Evolutionary conservation across 2,888 invertebrate genomes (phyloP), one percentile per base, ranked within the genome.

Genomic region (Acanthosepion pharaonis): DNA sequence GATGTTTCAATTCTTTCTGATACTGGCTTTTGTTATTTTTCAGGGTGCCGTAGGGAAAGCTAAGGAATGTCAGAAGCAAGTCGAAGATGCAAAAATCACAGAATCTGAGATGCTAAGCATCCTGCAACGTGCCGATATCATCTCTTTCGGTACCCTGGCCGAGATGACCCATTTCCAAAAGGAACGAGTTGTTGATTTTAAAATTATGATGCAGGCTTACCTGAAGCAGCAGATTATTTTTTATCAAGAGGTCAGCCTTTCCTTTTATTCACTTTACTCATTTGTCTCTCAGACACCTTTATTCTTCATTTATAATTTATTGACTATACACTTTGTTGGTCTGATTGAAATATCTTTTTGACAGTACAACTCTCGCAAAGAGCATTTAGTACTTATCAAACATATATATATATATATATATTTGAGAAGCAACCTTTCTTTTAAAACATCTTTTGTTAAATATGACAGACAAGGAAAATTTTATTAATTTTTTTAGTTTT

Each of bases 131-230:
- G 98, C 99, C 0, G 99, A 99, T 97, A 98, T 99, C 33, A 98
- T 99, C 96, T 99, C 99, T 0, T 99, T 99, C 97, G 98, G 99
- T 4, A 98, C 99, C 95, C 98, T 99, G 97, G 99, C 99, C 94
- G 99, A 99, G 98, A 98, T 99, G 96, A 98, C 98, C 96, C 99
- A 99, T 97, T 99, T 99, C 97, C 99, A 99, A 97, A 97, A 98
- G 53, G 99, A 99, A 97, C 98, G 99, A 96, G 98, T 99, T 93
- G 98, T 98, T 91, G 99, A 99, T 98, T 98, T 99, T 96, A 99
- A 98, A 97, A 98, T 98, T 94, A 98, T 99, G 94, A 98, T 99
- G 98, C 98, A 98, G 97, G 98, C 98, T 95, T 99, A 99, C 97
- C 98, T 99, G 95, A 98, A 98, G 95, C 98, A 99, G 96, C 99